These are phyloP conservation scores for Hippocampus barbouri DNA, from an alignment of 2,113 vertebrate species.

Conservation along the genomic window DNA sequence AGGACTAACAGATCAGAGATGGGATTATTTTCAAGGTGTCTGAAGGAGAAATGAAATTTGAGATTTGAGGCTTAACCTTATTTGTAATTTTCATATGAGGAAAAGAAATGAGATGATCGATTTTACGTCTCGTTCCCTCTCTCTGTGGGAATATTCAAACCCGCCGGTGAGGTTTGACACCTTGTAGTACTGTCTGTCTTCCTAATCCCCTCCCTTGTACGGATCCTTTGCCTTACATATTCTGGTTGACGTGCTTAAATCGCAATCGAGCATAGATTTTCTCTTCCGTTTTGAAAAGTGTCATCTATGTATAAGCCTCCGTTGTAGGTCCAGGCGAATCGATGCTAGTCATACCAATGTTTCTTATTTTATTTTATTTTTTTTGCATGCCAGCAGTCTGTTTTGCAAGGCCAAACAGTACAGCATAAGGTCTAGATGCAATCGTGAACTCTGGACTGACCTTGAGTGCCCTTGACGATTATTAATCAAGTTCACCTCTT, in stretches of 20 bases:
- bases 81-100: constrained; percentile 62
- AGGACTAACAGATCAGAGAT: constrained; percentile 37
- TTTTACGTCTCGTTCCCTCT: constrained; percentile 65
- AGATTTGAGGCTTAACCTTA: constrained; percentile 35
- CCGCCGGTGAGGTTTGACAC: constrained; percentile 56
- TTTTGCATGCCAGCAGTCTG: not conserved
- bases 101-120: constrained; percentile 66
- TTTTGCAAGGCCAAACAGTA: not conserved
- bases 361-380: too few relatives aligned
- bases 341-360: too few relatives aligned
- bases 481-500: constrained; percentile 15
- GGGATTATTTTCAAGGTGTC: constrained; percentile 42
- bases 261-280: not conserved
- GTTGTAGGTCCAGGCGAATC: not conserved
- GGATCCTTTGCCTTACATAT: not conserved
- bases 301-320: not conserved
- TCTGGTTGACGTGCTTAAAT: not conserved
- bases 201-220: not conserved
- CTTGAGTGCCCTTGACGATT: constrained; percentile 6
- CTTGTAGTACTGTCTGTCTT: not conserved
- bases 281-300: not conserved
- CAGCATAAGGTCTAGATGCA: not conserved
- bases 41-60: constrained; percentile 15
- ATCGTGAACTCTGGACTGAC: not conserved
- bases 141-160: constrained; percentile 68